These are phyloP conservation scores for Clostera curtula DNA, from an alignment of 2,888 invertebrate genomes.

Conservation along the genomic window DNA sequence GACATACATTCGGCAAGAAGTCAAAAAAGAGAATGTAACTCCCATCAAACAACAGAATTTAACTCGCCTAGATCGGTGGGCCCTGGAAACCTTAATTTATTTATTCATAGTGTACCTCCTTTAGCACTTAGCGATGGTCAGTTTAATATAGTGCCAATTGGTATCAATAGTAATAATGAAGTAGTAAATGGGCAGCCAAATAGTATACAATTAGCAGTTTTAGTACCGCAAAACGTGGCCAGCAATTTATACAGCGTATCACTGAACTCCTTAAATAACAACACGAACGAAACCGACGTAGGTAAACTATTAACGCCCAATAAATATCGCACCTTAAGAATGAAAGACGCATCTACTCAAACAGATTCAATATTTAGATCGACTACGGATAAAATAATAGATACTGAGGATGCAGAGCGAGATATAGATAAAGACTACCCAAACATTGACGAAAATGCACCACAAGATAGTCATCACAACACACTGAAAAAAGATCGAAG, in stretches of 20 bases:
- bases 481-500: constrained; percentile 69
- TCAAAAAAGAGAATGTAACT: constrained; percentile 50
- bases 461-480: constrained; percentile 63
- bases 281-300: constrained; percentile 45
- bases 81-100: constrained; percentile 57
- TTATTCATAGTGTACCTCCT: constrained; percentile 61
- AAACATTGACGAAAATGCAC: constrained; percentile 67
- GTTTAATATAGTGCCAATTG: constrained; percentile 63
- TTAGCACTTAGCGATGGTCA: constrained; percentile 56
- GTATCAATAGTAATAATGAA: constrained; percentile 53
- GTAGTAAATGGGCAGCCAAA: constrained; percentile 54
- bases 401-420: constrained; percentile 49
- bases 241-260: constrained; percentile 61
- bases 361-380: constrained; percentile 67
- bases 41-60: constrained; percentile 57
- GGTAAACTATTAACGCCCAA: constrained; percentile 59
- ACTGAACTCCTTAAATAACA: constrained; percentile 54
- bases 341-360: constrained; percentile 81
- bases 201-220: constrained; percentile 75
- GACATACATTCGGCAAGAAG: constrained; percentile 58
- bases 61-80: constrained; percentile 60
- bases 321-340: constrained; percentile 61
- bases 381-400: constrained; percentile 43
- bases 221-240: constrained; percentile 69
- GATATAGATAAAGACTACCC: constrained; percentile 70